Conservation (phyloP, 2,113 vertebrate species). For the Empidonax alnorum region DNA sequence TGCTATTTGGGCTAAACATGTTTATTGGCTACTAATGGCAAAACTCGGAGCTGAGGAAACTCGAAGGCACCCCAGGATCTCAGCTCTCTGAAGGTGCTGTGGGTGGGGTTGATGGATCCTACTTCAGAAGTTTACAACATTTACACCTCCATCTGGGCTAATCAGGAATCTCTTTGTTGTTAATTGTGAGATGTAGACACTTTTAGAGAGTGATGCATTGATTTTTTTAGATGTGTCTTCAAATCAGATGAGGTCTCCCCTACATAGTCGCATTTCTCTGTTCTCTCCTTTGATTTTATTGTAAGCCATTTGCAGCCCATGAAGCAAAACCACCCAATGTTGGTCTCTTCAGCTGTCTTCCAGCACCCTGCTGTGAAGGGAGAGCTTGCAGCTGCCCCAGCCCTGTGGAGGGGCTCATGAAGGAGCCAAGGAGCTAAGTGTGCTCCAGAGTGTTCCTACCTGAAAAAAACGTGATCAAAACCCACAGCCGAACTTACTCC, state of each 20-base stretch:
- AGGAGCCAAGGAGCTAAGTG: background rate
- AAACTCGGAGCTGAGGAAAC: background rate
- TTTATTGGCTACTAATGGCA: background rate
- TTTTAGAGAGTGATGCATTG: background rate
- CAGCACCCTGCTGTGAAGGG: rapidly evolving
- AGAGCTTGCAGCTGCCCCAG: background rate
- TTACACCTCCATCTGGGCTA: background rate
- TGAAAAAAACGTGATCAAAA: background rate
- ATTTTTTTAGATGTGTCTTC: background rate
- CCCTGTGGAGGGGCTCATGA: background rate
- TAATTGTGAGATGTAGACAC: background rate
- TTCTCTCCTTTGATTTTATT: background rate
- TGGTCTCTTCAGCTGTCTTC: background rate
- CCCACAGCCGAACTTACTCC: background rate
- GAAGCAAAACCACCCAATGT: background rate
- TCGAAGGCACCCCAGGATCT: background rate
- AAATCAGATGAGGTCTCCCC: background rate
- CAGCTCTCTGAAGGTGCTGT: background rate
- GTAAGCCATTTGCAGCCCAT: background rate
- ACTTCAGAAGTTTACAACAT: conserved; percentile 2
- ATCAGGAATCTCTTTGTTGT: background rate
- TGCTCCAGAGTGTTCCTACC: background rate
- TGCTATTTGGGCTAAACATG: background rate
- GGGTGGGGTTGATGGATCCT: background rate
- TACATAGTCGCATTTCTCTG: rapidly evolving